These are phyloP conservation scores for Morpho achilles DNA, from an alignment of 2,888 invertebrate species.

Conservation along the genomic window DNA sequence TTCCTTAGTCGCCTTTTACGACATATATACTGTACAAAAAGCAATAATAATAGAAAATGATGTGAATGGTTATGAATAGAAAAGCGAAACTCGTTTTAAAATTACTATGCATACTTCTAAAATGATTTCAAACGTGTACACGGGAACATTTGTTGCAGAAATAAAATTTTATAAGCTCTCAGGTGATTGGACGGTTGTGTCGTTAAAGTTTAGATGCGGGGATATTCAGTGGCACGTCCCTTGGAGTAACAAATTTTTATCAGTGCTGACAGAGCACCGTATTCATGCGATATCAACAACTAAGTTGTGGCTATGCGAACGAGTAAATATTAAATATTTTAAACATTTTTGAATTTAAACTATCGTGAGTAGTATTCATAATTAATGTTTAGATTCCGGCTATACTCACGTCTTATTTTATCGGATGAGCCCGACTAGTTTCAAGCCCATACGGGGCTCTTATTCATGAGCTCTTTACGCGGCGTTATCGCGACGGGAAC, in stretches of 20 bases:
- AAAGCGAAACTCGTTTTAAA: not conserved
- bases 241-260: conserved; percentile 43
- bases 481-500: too few relatives aligned
- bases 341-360: too few relatives aligned
- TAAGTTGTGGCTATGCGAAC: conserved; percentile 8
- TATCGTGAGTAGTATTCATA: too few relatives aligned
- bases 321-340: not conserved
- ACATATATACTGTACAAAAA: too few relatives aligned
- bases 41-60: too few relatives aligned
- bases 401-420: too few relatives aligned
- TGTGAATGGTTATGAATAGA: too few relatives aligned
- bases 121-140: conserved; percentile 10
- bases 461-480: too few relatives aligned
- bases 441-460: too few relatives aligned
- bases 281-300: conserved; percentile 24
- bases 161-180: conserved; percentile 44
- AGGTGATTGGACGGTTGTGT: conserved; percentile 45
- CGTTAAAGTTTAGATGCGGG: conserved; percentile 40
- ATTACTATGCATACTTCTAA: conserved; percentile 1
- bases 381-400: too few relatives aligned
- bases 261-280: conserved; percentile 33
- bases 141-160: conserved; percentile 20
- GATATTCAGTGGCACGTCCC: conserved; percentile 54
- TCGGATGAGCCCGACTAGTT: too few relatives aligned
- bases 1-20: too few relatives aligned